phyloP scores from a whole-genome alignment of 2,113 vertebrate species.

The Chaenogobius annularis region DNA sequence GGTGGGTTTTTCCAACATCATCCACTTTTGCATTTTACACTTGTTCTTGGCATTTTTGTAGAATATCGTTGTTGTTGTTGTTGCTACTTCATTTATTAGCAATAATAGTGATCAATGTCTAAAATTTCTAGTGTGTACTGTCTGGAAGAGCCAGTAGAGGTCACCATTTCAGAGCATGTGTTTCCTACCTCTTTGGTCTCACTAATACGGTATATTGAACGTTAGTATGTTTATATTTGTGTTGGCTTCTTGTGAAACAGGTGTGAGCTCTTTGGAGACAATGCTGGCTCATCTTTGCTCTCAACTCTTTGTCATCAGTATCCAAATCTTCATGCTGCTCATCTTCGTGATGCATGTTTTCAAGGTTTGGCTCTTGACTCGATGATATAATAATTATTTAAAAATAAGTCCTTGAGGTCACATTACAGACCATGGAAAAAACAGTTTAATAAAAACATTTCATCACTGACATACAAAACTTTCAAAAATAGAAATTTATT shows the following conservation, averaged over 20 bases:
- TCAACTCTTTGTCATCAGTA: slow-evolving; percentile 80
- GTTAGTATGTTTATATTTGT: neutral
- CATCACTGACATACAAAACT: neutral
- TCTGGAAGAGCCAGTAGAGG: slow-evolving; percentile 47
- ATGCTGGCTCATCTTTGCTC: slow-evolving; percentile 82
- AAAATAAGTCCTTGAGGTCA: too few relatives aligned
- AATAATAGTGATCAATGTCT: neutral
- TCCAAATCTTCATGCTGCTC: slow-evolving; percentile 79
- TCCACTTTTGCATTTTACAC: neutral
- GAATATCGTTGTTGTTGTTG: neutral
- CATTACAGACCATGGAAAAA: neutral
- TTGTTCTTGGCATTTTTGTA: neutral
- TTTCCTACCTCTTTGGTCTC: neutral
- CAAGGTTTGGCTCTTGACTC: slow-evolving; percentile 55
- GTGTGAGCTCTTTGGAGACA: slow-evolving; percentile 79
- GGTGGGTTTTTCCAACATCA: slow-evolving; percentile 59
- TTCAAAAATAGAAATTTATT: neutral
- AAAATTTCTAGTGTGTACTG: slow-evolving; percentile 17
- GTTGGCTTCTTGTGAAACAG: slow-evolving; percentile 36
- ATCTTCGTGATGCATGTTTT: slow-evolving; percentile 79
- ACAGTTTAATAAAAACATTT: neutral
- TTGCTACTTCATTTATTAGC: neutral
- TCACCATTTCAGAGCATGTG: slow-evolving; percentile 9
- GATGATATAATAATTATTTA: neutral
- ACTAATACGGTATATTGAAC: neutral